phyloP scores from a whole-genome alignment of 2,888 invertebrate genomes.

The Prosapia bicincta region DNA sequence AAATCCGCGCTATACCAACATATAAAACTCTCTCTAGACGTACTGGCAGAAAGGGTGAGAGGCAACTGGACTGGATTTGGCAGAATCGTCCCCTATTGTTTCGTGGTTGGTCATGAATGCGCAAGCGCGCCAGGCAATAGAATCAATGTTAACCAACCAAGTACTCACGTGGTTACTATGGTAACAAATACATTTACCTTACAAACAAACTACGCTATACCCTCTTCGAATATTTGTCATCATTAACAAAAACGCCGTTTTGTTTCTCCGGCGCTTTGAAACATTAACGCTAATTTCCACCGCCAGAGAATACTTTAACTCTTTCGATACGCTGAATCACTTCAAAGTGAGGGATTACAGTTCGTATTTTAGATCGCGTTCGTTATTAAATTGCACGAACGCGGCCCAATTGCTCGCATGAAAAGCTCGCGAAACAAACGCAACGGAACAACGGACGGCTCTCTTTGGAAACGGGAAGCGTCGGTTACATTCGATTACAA shows the following conservation, averaged over 20 bases:
- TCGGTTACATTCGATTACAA: too few species aligned
- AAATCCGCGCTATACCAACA: too few species aligned
- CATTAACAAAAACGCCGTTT: not conserved
- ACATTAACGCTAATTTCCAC: not conserved
- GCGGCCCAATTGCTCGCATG: too few species aligned
- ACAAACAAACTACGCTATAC: not conserved
- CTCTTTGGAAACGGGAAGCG: too few species aligned
- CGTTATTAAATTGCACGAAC: too few species aligned
- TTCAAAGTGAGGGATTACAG: not conserved
- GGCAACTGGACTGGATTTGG: constrained; percentile 17
- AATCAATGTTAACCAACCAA: constrained; percentile 7
- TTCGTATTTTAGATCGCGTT: not conserved
- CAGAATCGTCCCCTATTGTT: constrained; percentile 31
- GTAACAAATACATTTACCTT: constrained; percentile 2
- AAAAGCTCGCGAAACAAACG: too few species aligned
- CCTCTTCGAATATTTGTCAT: not conserved
- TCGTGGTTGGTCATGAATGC: constrained; percentile 31
- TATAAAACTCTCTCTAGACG: too few species aligned
- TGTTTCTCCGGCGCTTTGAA: not conserved
- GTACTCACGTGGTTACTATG: not conserved
- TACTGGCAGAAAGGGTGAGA: constrained; percentile 2
- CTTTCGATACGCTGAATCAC: not conserved
- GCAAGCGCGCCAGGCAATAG: constrained; percentile 31
- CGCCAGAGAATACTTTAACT: not conserved
- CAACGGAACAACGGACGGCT: too few species aligned